These are phyloP conservation scores for Drosophila ezoana DNA, from an alignment of 2,888 invertebrate genomes.

Conservation along the genomic window DNA sequence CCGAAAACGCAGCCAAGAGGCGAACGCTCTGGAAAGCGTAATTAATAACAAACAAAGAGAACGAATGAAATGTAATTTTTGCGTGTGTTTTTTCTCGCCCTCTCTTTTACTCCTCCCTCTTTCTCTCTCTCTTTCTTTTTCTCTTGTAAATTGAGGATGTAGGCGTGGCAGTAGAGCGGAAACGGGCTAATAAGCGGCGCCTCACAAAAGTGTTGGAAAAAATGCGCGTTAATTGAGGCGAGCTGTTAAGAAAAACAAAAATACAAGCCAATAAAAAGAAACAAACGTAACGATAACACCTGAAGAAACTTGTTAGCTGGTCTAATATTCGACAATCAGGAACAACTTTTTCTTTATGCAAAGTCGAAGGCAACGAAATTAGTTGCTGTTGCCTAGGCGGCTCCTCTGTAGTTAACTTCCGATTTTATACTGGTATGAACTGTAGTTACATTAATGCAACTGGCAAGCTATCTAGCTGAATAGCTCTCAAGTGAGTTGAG, in stretches of 20 bases:
- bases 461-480: slow-evolving; percentile 19
- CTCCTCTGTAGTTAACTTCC: slow-evolving; percentile 33
- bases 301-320: slow-evolving; percentile 15
- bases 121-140: neutral
- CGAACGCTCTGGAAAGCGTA: slow-evolving; percentile 57
- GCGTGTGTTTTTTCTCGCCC: slow-evolving; percentile 6
- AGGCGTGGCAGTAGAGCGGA: slow-evolving; percentile 66
- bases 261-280: slow-evolving; percentile 13
- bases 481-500: slow-evolving; percentile 9
- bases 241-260: slow-evolving; percentile 33
- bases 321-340: slow-evolving; percentile 25
- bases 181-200: slow-evolving; percentile 76
- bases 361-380: slow-evolving; percentile 15
- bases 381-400: slow-evolving; percentile 12
- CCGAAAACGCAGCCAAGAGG: slow-evolving; percentile 56
- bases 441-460: slow-evolving; percentile 18
- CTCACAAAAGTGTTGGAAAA: slow-evolving; percentile 62
- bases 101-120: neutral
- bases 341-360: slow-evolving; percentile 9
- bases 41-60: slow-evolving; percentile 73
- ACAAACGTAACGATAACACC: slow-evolving; percentile 23
- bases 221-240: slow-evolving; percentile 49
- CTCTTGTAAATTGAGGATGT: slow-evolving; percentile 73
- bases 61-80: slow-evolving; percentile 66
- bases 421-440: slow-evolving; percentile 18